Conservation (phyloP, 1,140 invertebrate genomes). For the Tetramorium alpestre region DNA sequence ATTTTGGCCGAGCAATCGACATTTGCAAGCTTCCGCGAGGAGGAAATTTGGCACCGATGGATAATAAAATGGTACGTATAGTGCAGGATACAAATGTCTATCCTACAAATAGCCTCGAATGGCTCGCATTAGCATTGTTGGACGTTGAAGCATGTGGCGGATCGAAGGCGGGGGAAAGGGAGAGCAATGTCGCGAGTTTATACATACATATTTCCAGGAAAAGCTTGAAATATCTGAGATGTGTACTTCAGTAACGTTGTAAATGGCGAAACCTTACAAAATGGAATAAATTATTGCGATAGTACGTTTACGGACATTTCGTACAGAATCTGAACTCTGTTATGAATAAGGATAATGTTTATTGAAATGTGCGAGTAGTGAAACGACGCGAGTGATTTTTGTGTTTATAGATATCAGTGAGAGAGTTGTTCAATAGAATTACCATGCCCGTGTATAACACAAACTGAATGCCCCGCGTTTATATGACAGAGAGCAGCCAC, state of each 20-base stretch:
- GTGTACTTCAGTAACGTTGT: slow-evolving; percentile 2
- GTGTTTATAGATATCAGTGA: neutral
- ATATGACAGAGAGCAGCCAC: neutral
- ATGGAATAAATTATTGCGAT: slow-evolving; percentile 10
- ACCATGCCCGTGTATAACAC: neutral
- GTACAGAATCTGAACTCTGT: neutral
- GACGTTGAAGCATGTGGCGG: slow-evolving; percentile 1
- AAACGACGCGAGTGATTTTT: neutral
- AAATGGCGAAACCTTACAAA: neutral
- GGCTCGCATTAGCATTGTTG: slow-evolving; percentile 37
- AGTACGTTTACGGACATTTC: neutral
- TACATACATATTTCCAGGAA: neutral
- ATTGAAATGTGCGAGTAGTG: neutral
- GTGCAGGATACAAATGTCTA: slow-evolving; percentile 15
- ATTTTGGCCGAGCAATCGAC: slow-evolving; percentile 72
- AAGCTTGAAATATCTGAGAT: slow-evolving; percentile 20
- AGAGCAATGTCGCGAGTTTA: slow-evolving; percentile 4
- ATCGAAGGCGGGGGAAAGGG: neutral
- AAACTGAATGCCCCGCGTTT: neutral
- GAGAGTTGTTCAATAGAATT: neutral
- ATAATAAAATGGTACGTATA: slow-evolving; percentile 43
- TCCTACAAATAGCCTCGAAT: slow-evolving; percentile 30
- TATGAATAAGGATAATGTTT: neutral
- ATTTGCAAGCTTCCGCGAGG: slow-evolving; percentile 72
- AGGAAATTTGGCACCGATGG: slow-evolving; percentile 45